Base-by-base conservation (phyloP, 2,113 vertebrate genomes). In the Gymnorhina tibicen region DNA sequence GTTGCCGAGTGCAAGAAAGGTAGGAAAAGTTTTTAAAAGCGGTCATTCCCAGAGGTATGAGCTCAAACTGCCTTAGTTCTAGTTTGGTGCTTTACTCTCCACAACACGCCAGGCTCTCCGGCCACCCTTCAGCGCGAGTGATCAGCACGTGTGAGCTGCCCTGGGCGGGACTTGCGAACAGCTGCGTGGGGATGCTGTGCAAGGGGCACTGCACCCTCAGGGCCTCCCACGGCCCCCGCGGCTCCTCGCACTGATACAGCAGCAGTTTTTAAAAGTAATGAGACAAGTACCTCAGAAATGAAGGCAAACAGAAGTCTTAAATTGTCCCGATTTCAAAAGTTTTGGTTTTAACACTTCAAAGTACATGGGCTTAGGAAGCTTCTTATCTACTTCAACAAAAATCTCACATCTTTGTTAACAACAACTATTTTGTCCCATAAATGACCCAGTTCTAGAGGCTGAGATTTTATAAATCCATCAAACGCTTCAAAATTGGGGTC, bases 71-170 rank as follows among this genome's bases (percentile, higher is more conserved):
- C 60, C 44, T 9, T 1, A 2, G 23, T 0, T 22, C 16, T 3
- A 4, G 56, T 1, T 49, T 4, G 21, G 9, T 3, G 85, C 42
- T 64, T 10, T 9, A 7, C 11, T 13, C 17, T 2, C 4, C 22
- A 1, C 21, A 7, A 24, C 23, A 27, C 28, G 5, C 7, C 56
- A 1, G 18, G 24, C n/a, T n/a, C 8, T 9, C 35, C 12, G 3
- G 16, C 23, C 33, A 2, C 9, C 26, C 27, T 20, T 3, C 16
- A 11, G 9, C 16, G 19, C 2, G 9, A 9, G 9, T 0, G 13
- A 5, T 1, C 8, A 12, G 62, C 24, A 3, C 12, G 21, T 6
- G 18, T 1, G 18, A 9, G 47, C 49, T 2, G 67, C 37, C 16
- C 32, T 1, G 27, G 39, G 66, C 46, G 21, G 55, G 9, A 4